Evolutionary conservation across 2,888 invertebrate genomes (phyloP).

Genomic region (Biston betularia): DNA sequence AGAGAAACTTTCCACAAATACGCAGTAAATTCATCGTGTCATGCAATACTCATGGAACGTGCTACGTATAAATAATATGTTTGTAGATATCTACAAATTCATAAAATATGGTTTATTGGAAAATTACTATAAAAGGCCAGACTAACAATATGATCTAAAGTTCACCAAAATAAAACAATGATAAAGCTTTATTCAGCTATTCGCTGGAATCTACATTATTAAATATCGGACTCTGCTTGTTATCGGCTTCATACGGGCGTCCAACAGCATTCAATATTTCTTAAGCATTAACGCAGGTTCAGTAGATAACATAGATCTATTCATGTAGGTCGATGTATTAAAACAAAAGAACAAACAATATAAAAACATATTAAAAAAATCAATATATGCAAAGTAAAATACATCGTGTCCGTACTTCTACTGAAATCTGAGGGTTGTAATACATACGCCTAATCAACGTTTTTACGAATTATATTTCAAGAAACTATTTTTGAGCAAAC

Average conservation of each 20-base stretch:
- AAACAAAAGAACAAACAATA: conserved; percentile 1
- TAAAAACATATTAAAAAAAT: no score
- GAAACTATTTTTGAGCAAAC: neutral
- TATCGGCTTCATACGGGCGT: conserved; percentile 8
- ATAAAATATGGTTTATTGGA: conserved; percentile 10
- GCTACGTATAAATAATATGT: conserved; percentile 5
- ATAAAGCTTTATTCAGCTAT: conserved; percentile 17
- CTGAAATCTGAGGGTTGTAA: neutral
- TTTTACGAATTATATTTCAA: neutral
- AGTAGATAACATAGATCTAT: no score
- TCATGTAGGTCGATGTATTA: neutral
- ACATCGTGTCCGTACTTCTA: neutral
- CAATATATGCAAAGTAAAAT: conserved; percentile 4
- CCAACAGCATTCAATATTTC: conserved; percentile 8
- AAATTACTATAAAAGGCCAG: conserved; percentile 10
- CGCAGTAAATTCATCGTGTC: conserved; percentile 1
- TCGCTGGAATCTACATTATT: conserved; percentile 22
- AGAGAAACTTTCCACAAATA: conserved; percentile 29
- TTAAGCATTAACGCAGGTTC: conserved; percentile 7
- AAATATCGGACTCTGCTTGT: conserved; percentile 14
- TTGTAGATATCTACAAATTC: conserved; percentile 7
- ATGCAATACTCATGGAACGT: neutral
- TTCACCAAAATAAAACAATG: conserved; percentile 18
- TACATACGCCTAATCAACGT: neutral
- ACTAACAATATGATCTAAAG: conserved; percentile 11